These are phyloP conservation scores for Scrobipalpa atriplicella DNA, from an alignment of 2,888 invertebrate genomes.

Conservation along the genomic window DNA sequence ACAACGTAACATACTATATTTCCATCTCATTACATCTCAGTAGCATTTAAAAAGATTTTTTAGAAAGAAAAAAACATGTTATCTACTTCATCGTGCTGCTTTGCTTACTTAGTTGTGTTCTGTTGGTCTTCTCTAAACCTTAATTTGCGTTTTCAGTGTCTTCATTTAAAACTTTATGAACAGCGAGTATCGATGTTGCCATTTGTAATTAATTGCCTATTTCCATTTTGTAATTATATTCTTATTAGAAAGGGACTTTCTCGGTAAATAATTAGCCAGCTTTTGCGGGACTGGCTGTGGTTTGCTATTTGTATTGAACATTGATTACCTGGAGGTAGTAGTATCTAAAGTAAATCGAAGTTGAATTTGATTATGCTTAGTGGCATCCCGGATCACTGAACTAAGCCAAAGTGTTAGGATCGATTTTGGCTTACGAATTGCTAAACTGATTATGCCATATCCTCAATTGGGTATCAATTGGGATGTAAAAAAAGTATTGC, in stretches of 20 bases:
- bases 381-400: too few relatives aligned
- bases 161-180: conserved; percentile 15
- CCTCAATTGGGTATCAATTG: too few relatives aligned
- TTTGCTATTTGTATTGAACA: too few relatives aligned
- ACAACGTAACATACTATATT: conserved; percentile 29
- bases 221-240: background rate
- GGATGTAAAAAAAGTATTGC: too few relatives aligned
- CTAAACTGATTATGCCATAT: too few relatives aligned
- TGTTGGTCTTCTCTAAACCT: conserved; percentile 7
- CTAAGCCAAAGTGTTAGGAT: too few relatives aligned
- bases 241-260: background rate
- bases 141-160: conserved; percentile 25
- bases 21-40: conserved; percentile 41
- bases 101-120: background rate
- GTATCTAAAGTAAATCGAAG: too few relatives aligned
- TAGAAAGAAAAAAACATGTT: conserved; percentile 29
- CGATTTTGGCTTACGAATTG: too few relatives aligned
- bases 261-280: background rate
- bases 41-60: too few relatives aligned
- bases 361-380: too few relatives aligned
- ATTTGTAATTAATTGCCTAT: conserved; percentile 17
- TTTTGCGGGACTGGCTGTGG: background rate
- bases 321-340: too few relatives aligned
- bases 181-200: conserved; percentile 1
- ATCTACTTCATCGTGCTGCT: background rate